These are phyloP conservation scores for Cheilosia pagana DNA, from an alignment of 2,888 invertebrate species.

Conservation along the genomic window DNA sequence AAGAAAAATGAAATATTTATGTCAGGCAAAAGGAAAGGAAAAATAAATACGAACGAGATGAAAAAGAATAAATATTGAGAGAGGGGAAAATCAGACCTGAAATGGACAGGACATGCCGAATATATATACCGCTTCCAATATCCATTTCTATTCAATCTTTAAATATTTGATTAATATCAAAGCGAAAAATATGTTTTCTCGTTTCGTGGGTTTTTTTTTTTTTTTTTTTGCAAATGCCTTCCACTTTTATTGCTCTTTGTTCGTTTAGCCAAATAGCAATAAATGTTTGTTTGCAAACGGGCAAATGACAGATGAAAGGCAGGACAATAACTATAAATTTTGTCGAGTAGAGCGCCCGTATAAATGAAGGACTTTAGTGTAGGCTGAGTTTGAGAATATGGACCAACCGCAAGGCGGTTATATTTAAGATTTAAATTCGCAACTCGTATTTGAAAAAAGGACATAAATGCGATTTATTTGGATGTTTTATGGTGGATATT, in stretches of 20 bases:
- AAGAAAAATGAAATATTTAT: constrained; percentile 16
- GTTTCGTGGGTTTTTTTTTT: not conserved
- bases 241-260: constrained; percentile 28
- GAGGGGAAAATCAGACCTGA: constrained; percentile 15
- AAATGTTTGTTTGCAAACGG: constrained; percentile 18
- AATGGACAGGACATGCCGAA: constrained; percentile 52
- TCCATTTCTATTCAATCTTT: constrained; percentile 61
- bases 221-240: constrained; percentile 19
- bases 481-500: not conserved
- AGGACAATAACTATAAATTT: constrained; percentile 38
- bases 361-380: not conserved
- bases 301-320: not conserved
- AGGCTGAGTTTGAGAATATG: not conserved
- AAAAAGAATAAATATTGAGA: constrained; percentile 28
- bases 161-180: constrained; percentile 69
- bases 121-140: constrained; percentile 40
- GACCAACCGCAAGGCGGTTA: not conserved
- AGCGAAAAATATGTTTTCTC: constrained; percentile 42
- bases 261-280: constrained; percentile 50
- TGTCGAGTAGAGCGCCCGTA: constrained; percentile 3
- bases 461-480: constrained; percentile 2
- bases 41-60: constrained; percentile 17
- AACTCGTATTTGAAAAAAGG: not conserved
- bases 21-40: constrained; percentile 7
- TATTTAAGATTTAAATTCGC: constrained; percentile 16